These are phyloP conservation scores for Apus apus DNA, from an alignment of 2,113 vertebrate genomes.

Conservation along the genomic window DNA sequence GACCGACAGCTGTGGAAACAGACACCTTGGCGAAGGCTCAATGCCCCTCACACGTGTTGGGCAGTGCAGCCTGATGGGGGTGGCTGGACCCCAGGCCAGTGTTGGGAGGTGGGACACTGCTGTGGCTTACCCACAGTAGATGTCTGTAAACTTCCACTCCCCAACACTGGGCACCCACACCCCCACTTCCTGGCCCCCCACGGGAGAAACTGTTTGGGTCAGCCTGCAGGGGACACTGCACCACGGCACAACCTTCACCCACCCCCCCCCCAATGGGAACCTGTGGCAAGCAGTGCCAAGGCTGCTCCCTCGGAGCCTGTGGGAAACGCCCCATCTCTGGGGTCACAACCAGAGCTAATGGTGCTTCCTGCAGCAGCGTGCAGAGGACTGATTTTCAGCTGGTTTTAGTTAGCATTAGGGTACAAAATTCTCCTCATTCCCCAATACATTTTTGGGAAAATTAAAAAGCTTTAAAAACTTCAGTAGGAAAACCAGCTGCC, in stretches of 20 bases:
- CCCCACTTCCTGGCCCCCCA: accelerated
- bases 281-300: background rate
- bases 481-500: background rate
- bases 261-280: background rate
- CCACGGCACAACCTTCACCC: background rate
- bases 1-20: background rate
- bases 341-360: accelerated
- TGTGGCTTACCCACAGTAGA: accelerated
- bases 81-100: accelerated
- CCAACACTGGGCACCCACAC: background rate
- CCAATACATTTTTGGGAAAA: background rate
- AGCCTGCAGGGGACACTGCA: background rate
- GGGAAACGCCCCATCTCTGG: background rate
- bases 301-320: background rate
- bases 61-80: accelerated
- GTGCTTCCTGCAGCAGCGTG: background rate
- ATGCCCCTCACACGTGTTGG: background rate
- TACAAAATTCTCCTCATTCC: background rate
- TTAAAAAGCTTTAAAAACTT: background rate
- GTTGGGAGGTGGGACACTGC: accelerated
- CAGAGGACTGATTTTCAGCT: background rate
- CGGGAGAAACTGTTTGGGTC: background rate
- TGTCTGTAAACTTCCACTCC: background rate
- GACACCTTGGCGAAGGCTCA: background rate
- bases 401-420: background rate